A percentile compares a stretch with the other conserved stretches of the same genome.
Conservation (phyloP, 2,797 vertebrate species). For the Semaprochilodus insignis region DNA sequence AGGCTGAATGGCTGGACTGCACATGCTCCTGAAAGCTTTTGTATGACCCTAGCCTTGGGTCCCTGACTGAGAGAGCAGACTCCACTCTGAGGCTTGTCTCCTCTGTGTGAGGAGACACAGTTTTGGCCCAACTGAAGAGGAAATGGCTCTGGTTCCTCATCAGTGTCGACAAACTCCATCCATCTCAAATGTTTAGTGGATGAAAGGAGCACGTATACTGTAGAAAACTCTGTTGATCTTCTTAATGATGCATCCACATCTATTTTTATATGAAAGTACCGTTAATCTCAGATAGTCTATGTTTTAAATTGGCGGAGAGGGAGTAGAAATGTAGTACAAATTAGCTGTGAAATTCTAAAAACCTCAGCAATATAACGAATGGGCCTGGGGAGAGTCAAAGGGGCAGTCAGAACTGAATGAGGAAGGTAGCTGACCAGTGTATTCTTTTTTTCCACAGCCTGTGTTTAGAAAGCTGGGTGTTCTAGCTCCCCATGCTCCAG, state of each 20-base stretch:
- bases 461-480: slow-evolving; percentile 57
- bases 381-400: slow-evolving; percentile 13
- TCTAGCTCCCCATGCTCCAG: slow-evolving; percentile 42
- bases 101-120: slow-evolving; percentile 34
- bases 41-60: slow-evolving; percentile 47
- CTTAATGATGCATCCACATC: slow-evolving; percentile 16
- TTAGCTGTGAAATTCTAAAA: slow-evolving; percentile 27
- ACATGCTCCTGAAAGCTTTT: slow-evolving; percentile 48
- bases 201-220: slow-evolving; percentile 47
- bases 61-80: slow-evolving; percentile 30
- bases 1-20: slow-evolving; percentile 19
- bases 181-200: slow-evolving; percentile 43
- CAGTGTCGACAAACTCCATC: slow-evolving; percentile 22
- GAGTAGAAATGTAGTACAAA: slow-evolving; percentile 18
- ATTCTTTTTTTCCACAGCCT: slow-evolving; percentile 24
- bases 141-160: slow-evolving; percentile 46
- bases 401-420: slow-evolving; percentile 15
- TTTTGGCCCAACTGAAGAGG: slow-evolving; percentile 10
- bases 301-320: background rate
- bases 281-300: slow-evolving; percentile 34
- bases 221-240: slow-evolving; percentile 39
- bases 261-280: slow-evolving; percentile 51
- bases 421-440: slow-evolving; percentile 36
- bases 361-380: slow-evolving; percentile 16
- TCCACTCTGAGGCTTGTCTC: slow-evolving; percentile 5